Base-by-base conservation (phyloP, 2,888 invertebrate species). In the Vandiemenella viatica region DNA sequence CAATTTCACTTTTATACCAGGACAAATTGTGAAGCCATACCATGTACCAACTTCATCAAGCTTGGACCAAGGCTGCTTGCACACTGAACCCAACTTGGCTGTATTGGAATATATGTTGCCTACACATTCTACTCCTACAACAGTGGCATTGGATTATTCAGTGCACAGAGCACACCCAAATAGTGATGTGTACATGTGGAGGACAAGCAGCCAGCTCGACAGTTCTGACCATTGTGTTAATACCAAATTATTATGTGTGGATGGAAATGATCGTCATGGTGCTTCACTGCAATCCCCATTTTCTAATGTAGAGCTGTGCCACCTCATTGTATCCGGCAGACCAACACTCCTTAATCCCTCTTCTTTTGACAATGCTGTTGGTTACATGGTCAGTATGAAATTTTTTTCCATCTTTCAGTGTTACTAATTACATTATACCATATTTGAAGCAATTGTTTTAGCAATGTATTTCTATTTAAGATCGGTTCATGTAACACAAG, bases 201-300 rank as follows among this genome's bases (percentile, higher is more conserved):
- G 52, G 7, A 53, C 62, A 46, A 70, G 72, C 19, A 79, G 80
- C 3, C 84, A 83, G 15, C 87, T 87, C 53, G 79, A 80, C 43
- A 68, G 67, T 48, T 67, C 48, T 22, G 47, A 48, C 42, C 45
- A 46, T 43, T 41, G 45, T n/a, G 19, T 40, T 26, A 48, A 44
- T 40, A 20, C 44, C 10, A 44, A 40, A 37, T 48, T 42, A 10
- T 88, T 88, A 63, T 80, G 86, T 43, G 88, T 88, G 3, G 88
- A 88, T 60, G 88, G 88, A n/a, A 88, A 86, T 61, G 88, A 88
- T 65, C 88, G 88, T 3, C 83, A 87, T 1, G 84, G 84, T 61
- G 79, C 75, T 54, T 79, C 80, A 57, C 83, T 81, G 55, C 78
- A 81, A 18, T 58, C 58, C 16, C 68, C 85, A 49, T 70, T 88